phyloP scores from a whole-genome alignment of 2,888 invertebrate genomes.

The Proisotoma minuta region DNA sequence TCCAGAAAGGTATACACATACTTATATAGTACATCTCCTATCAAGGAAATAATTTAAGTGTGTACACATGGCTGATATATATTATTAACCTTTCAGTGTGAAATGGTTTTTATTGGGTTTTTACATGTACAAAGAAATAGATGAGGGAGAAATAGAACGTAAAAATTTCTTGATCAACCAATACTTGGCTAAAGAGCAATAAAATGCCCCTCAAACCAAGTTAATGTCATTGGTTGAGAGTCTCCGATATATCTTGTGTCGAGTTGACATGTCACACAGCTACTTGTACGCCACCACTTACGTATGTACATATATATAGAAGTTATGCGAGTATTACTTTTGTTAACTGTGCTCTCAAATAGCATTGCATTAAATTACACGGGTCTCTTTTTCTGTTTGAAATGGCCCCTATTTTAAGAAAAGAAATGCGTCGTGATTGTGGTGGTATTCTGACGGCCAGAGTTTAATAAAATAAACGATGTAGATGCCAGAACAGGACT shows the following conservation, averaged over 20 bases:
- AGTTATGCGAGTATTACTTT: not conserved
- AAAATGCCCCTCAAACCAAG: conserved; percentile 31
- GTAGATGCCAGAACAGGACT: conserved; percentile 40
- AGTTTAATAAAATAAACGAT: conserved; percentile 32
- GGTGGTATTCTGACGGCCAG: conserved; percentile 13
- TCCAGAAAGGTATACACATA: too few relatives aligned
- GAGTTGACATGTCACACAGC: not conserved
- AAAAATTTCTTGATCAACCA: conserved; percentile 37
- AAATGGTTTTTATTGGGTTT: too few relatives aligned
- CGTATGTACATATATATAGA: not conserved
- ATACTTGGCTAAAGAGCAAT: conserved; percentile 30
- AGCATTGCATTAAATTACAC: conserved; percentile 15
- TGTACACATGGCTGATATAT: not conserved
- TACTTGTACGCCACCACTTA: not conserved
- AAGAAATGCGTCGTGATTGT: conserved; percentile 26
- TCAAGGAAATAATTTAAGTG: too few relatives aligned
- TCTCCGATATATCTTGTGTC: conserved; percentile 11
- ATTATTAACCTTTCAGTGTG: not conserved
- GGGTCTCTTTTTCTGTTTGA: conserved; percentile 11
- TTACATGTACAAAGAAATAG: too few relatives aligned
- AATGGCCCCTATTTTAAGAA: conserved; percentile 7
- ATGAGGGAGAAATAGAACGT: conserved; percentile 15
- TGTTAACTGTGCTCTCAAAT: not conserved
- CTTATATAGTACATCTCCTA: too few relatives aligned
- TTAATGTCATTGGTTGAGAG: conserved; percentile 17